Base-by-base conservation (phyloP, 2,113 vertebrate genomes). In the Calcarius ornatus region DNA sequence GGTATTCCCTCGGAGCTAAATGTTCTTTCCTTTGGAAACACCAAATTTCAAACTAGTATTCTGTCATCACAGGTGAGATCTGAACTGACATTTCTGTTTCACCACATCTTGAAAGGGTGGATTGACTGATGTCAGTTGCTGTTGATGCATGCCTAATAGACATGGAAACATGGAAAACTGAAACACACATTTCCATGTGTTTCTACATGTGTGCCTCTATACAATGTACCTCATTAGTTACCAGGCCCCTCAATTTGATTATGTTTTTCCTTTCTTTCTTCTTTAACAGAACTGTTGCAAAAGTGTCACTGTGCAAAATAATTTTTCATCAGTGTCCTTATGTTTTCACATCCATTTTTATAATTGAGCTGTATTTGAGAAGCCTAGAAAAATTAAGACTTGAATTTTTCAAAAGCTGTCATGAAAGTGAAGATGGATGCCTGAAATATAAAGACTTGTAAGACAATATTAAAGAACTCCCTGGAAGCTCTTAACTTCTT, bases 121-220 rank as follows among this genome's bases (percentile, higher is more conserved):
- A 35, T 14, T 71, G 45, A 23, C 13, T 25, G 33, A 42, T 25
- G 8, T 13, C 37, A 54, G 15, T 40, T 54, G 40, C 30, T 37
- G 3, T 51, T 47, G 47, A 10, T 54, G 15, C 3, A 23, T 23
- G 31, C 19, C 10, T 40, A 30, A 11, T 4, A 47, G 37, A 23
- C 14, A n/a, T 4, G 6, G 25, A 86, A 80, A 65, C 28, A 25
- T 30, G 19, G 40, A 63, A 78, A 65, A 35, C 13, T 10, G 33
- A 16, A 51, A 69, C 3, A 22, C 1, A 3, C 3, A 1, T 48
- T 33, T 78, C 7, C 12, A 2, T 30, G 9, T 66, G 10, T 57
- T 9, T 40, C 33, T 53, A 12, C 4, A 15, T 12, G 3, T 0
- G 0, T 25, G 2, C 40, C 18, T 23, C 6, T 54, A 5, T 57